These are phyloP conservation scores for Mastigias papua DNA, from an alignment of 30 jellyfish, hydroid and myxozoan species.

Conservation along the genomic window DNA sequence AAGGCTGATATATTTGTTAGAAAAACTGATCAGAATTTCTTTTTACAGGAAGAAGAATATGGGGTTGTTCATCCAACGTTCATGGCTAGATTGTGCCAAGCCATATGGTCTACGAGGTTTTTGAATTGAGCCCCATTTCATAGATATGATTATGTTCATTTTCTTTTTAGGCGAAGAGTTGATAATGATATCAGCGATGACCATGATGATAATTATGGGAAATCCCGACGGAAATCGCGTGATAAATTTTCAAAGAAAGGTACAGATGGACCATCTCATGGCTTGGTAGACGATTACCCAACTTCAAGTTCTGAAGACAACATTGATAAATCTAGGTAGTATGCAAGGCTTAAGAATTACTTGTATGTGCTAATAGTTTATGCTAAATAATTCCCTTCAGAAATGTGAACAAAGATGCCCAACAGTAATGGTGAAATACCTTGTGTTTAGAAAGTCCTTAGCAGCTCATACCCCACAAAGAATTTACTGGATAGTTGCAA, in stretches of 20 bases:
- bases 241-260: slow-evolving; percentile 19
- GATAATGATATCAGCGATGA: no score
- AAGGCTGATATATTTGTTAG: background rate
- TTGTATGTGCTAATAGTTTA: background rate
- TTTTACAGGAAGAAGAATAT: slow-evolving; percentile 25
- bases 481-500: no score
- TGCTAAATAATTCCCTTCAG: no score
- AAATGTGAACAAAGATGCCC: no score
- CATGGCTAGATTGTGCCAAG: no score
- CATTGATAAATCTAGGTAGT: background rate
- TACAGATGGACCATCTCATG: slow-evolving; percentile 26
- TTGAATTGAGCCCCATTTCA: no score
- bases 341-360: no score
- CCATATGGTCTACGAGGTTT: no score
- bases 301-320: slow-evolving; percentile 62
- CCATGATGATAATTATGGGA: slow-evolving; percentile 1
- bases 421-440: no score
- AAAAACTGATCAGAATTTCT: slow-evolving; percentile 13
- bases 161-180: slow-evolving; percentile 3
- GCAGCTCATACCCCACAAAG: no score
- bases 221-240: background rate
- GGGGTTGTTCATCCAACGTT: no score
- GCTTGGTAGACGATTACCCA: slow-evolving; percentile 60
- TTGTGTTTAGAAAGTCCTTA: no score
- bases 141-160: background rate